These are phyloP conservation scores for Amphimallon solstitiale DNA, from an alignment of 2,888 invertebrate species.

Conservation along the genomic window DNA sequence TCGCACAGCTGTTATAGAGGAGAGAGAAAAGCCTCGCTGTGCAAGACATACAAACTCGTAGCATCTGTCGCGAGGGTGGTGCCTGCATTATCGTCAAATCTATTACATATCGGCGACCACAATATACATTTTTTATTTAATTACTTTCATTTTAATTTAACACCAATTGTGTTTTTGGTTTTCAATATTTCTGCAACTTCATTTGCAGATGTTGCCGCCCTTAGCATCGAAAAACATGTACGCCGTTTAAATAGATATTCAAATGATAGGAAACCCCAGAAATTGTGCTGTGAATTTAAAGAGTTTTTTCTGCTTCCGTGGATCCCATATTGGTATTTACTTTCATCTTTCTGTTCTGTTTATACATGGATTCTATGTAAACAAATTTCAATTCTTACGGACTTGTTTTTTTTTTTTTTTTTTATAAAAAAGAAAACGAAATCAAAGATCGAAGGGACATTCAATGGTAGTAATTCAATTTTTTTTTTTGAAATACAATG, in stretches of 20 bases:
- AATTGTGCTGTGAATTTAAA: background rate
- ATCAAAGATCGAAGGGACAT: background rate
- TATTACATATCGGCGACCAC: background rate
- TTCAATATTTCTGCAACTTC: too few species aligned
- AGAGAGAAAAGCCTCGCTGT: constrained; percentile 20
- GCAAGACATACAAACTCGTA: constrained; percentile 30
- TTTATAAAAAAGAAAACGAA: too few species aligned
- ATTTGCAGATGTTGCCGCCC: too few species aligned
- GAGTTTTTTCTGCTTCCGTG: background rate
- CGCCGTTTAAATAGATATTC: background rate
- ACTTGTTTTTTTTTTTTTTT: background rate
- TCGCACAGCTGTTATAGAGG: constrained; percentile 31
- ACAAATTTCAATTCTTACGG: background rate
- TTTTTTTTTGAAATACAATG: too few species aligned
- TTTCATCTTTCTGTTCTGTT: background rate
- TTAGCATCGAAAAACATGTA: background rate
- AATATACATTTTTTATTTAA: background rate
- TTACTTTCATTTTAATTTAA: constrained; percentile 3
- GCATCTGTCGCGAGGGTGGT: constrained; percentile 35
- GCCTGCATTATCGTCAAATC: constrained; percentile 1
- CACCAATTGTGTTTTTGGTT: too few species aligned
- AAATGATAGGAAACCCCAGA: background rate
- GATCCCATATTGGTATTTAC: background rate
- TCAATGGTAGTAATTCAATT: too few species aligned
- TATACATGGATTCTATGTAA: background rate